phyloP scores from a whole-genome alignment of 2,888 invertebrate species.

The Serrognathus titanus region DNA sequence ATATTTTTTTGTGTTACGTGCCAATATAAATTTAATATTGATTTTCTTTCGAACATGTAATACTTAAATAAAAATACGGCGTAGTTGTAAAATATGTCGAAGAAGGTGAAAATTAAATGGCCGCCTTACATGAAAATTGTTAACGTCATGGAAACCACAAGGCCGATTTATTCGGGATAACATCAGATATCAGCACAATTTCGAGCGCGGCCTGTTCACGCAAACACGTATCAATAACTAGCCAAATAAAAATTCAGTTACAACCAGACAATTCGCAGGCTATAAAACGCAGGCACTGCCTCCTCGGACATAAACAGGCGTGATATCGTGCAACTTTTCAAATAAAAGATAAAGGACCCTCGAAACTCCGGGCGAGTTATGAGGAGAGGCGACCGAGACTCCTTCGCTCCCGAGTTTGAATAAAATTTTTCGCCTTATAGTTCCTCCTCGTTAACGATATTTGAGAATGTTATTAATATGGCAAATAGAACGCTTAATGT shows the following conservation, averaged over 20 bases:
- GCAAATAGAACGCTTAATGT: not conserved
- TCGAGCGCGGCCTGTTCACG: not conserved
- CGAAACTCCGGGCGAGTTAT: not conserved
- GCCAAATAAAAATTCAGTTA: slow-evolving; percentile 16
- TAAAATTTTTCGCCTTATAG: not conserved
- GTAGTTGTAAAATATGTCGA: no score
- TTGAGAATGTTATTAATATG: no score
- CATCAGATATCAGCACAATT: not conserved
- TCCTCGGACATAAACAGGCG: slow-evolving; percentile 35
- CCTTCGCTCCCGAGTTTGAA: not conserved
- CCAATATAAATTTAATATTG: no score
- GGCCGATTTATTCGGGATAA: not conserved
- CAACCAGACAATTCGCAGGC: slow-evolving; percentile 32
- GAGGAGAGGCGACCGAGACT: not conserved
- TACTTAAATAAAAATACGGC: no score
- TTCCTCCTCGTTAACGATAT: no score
- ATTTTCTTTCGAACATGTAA: no score
- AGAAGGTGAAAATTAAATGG: no score
- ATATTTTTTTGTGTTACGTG: no score
- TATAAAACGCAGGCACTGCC: slow-evolving; percentile 37
- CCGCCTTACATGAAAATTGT: no score
- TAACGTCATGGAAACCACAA: no score
- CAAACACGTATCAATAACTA: slow-evolving; percentile 4
- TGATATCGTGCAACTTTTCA: slow-evolving; percentile 39
- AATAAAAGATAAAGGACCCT: slow-evolving; percentile 36